These are phyloP conservation scores for Psilanteris sp. DNA, from an alignment of 1,140 invertebrate genomes.

Conservation along the genomic window DNA sequence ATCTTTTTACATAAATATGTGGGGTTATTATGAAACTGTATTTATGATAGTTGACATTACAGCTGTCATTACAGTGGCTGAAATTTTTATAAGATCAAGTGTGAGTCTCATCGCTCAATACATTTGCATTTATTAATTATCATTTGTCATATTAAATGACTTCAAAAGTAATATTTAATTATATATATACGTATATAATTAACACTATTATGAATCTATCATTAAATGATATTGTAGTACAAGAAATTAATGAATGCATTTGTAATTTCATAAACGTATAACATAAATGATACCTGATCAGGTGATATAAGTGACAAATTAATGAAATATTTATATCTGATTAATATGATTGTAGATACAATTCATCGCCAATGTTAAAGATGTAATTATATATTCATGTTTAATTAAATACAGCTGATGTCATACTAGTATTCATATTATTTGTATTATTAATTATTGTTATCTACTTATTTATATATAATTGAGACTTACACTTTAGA, in stretches of 20 bases:
- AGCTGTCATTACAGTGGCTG: slow-evolving; percentile 26
- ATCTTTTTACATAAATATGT: slow-evolving; percentile 46
- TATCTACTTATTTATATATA: background rate
- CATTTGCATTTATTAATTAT: slow-evolving; percentile 36
- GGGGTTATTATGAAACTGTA: slow-evolving; percentile 29
- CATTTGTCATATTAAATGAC: too few relatives aligned
- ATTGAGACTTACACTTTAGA: slow-evolving; percentile 22
- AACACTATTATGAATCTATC: too few relatives aligned
- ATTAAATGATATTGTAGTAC: too few relatives aligned
- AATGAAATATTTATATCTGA: slow-evolving; percentile 6
- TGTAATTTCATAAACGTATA: slow-evolving; percentile 6
- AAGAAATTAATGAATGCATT: slow-evolving; percentile 35
- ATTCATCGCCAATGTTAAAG: slow-evolving; percentile 8
- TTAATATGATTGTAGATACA: slow-evolving; percentile 10
- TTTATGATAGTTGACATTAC: too few relatives aligned
- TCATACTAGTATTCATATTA: background rate
- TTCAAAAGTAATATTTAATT: too few relatives aligned
- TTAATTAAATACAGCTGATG: slow-evolving; percentile 10
- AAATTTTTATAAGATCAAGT: slow-evolving; percentile 39
- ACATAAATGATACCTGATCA: slow-evolving; percentile 13
- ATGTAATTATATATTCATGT: slow-evolving; percentile 2
- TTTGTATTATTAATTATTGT: background rate
- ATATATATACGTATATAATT: too few relatives aligned
- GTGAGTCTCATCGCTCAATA: slow-evolving; percentile 33
- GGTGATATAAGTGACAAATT: slow-evolving; percentile 21